Evolutionary conservation across 2,888 invertebrate genomes (phyloP).

Genomic region (Dryocosmus kuriphilus): DNA sequence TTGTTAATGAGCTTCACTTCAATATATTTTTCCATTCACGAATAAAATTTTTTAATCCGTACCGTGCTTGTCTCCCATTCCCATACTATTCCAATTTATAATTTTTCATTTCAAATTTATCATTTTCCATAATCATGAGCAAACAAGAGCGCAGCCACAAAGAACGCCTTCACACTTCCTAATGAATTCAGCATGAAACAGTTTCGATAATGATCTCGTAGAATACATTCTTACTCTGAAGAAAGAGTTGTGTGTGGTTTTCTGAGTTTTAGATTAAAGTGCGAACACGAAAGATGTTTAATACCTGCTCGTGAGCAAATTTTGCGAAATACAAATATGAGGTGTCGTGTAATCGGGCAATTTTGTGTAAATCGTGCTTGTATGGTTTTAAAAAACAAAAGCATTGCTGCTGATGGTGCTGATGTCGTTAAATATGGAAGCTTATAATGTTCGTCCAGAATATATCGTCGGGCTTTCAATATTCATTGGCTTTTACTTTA

Average conservation of each 20-base stretch:
- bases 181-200: constrained; percentile 12
- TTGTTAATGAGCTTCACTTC: neutral
- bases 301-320: constrained; percentile 7
- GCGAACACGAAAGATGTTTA: constrained; percentile 21
- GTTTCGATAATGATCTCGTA: constrained; percentile 15
- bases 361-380: constrained; percentile 16
- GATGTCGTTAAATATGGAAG: neutral
- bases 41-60: neutral
- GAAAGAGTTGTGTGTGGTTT: constrained; percentile 4
- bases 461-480: constrained; percentile 16
- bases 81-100: neutral
- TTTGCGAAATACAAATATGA: constrained; percentile 4
- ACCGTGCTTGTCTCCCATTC: neutral
- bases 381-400: neutral
- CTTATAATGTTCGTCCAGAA: constrained; percentile 1
- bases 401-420: constrained; percentile 12
- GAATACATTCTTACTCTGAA: constrained; percentile 3
- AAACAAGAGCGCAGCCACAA: neutral
- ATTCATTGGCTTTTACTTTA: constrained; percentile 37
- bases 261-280: neutral
- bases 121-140: neutral
- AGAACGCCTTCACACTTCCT: constrained; percentile 31
- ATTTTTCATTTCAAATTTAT: neutral
- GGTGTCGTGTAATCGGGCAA: neutral
- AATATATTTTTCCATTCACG: neutral